Evolutionary conservation across 1,140 invertebrate genomes (phyloP), one percentile per base, ranked within the genome.

Genomic region (Littorina saxatilis): DNA sequence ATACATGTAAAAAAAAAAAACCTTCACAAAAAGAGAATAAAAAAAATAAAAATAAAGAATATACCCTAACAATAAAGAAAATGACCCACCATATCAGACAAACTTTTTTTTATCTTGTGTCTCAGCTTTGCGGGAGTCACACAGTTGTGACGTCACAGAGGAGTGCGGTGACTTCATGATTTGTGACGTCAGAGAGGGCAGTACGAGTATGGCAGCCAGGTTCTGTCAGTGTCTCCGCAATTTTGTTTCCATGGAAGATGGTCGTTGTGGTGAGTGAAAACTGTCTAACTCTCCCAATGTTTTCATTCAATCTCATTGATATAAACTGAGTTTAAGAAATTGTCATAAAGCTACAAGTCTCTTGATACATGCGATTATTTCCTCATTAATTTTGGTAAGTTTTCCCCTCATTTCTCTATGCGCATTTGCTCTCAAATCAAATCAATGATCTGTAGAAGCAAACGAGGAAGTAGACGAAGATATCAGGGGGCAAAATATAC

Each of bases 141-240:
- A 13, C 15, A 17, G 3, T 3, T 72, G 68, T 43, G 23, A 72
- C 40, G 37, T 40, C 37, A 72, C 68, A 40, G 68, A 72, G n/a
- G 35, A 39, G 5, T 72, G 68, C 35, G 68, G 68, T 43, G 68
- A 72, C 68, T 72, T 40, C 68, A 72, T 43, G 37, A 40, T 5
- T 40, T 72, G 68, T 20, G 13, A 40, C 11, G 35, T 72, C 35
- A 15, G 13, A 39, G 35, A 72, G 37, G 23, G 29, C n/a, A 63
- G 61, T 27, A 29, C 23, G 11, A 37, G 23, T n/a, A 37, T 72
- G 35, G 40, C 35, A 15, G n/a, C 7, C 20, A 72, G 11, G 11
- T 13, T 40, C 3, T 72, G 68, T 43, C 13, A 23, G 0, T 72
- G 68, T 72, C 4, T 9, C 7, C 17, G n/a, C 1, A 39, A 40